Percentiles rank a stretch among this genome's conserved stretches.
These are phyloP conservation scores for Drosophila hydei DNA, from an alignment of 1,140 invertebrate genomes.

Conservation along the genomic window DNA sequence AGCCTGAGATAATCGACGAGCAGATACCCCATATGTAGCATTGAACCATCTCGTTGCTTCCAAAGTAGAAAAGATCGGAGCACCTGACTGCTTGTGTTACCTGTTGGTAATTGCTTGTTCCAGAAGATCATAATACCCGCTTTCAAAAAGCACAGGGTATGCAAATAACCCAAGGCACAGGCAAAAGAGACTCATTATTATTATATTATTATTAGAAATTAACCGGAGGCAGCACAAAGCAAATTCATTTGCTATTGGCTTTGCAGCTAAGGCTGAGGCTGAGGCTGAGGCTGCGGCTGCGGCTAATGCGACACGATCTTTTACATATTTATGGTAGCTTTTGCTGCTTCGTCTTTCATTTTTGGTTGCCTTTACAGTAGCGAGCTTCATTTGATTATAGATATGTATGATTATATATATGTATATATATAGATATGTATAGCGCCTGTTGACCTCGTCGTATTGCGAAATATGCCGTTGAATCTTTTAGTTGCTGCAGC, in stretches of 20 bases:
- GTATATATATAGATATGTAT: conserved; percentile 43
- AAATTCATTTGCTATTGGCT: conserved; percentile 30
- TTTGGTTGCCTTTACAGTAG: conserved; percentile 46
- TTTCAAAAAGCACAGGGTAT: neutral
- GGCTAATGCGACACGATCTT: conserved; percentile 58
- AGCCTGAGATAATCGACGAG: neutral
- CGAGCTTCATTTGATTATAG: conserved; percentile 43
- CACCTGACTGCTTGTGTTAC: too few species aligned
- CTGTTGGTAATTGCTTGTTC: too few species aligned
- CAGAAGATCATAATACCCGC: neutral
- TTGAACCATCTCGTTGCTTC: too few species aligned
- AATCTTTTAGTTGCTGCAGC: conserved; percentile 26
- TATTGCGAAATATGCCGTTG: conserved; percentile 72
- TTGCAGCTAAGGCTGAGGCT: conserved; percentile 38
- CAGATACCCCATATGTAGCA: neutral
- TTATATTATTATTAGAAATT: conserved; percentile 58
- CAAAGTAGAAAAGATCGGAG: too few species aligned
- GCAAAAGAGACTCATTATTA: conserved; percentile 35
- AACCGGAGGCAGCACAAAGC: conserved; percentile 50
- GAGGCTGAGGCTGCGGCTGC: conserved; percentile 49
- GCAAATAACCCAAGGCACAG: conserved; percentile 32
- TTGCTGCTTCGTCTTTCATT: neutral
- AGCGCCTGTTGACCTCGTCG: conserved; percentile 66
- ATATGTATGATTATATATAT: conserved; percentile 42
- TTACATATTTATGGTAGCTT: conserved; percentile 32